Evolutionary conservation across 2,113 vertebrate species (phyloP), one percentile per base, ranked within the genome.

Genomic region (Myotis yumanensis): DNA sequence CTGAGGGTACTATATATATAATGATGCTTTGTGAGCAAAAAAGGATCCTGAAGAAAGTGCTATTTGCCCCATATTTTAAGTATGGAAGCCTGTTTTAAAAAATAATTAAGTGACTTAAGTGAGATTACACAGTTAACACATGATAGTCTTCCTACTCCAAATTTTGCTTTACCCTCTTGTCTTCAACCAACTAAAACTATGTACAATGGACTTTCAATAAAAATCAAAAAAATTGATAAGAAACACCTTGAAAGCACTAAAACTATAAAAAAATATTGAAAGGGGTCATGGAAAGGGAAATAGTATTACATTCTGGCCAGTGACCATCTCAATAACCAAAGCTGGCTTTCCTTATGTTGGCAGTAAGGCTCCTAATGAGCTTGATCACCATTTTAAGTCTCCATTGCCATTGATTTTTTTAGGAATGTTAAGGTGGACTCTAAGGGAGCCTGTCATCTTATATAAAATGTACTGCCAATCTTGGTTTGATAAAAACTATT

Each of bases 401-500:
- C 69, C n/a, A 69, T 86, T 95, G 83, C 72, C 85, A 94, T 48
- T 87, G 52, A 86, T 73, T 62, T 96, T 96, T 97, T 40, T 40
- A 98, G 75, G 94, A 91, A 83, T 91, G 80, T 89, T 96, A 97
- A 94, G 81, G 77, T 82, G 40, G 82, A 25, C 66, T 37, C 48
- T 87, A 81, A 96, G 87, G 90, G 97, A 98, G 97, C 68, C 84
- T 51, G 93, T 81, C 64, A 72, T 93, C 80, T 90, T 90, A 93
- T 4, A 22, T 91, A 89, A 96, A 97, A 89, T 89, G 30, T 96
- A 57, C 90, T 93, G 92, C 76, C 35, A 11, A 86, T 64, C 81
- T 52, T 93, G 94, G 66, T 96, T 98, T 95, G 97, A 97, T 92
- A 90, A 92, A 84, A 92, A 96, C 37, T 96, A 64, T 93, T 89